Percentiles rank a stretch among this genome's conserved stretches.
Evolutionary conservation across 1,140 invertebrate genomes (phyloP).

Genomic region (Pogonomyrmex californicus): DNA sequence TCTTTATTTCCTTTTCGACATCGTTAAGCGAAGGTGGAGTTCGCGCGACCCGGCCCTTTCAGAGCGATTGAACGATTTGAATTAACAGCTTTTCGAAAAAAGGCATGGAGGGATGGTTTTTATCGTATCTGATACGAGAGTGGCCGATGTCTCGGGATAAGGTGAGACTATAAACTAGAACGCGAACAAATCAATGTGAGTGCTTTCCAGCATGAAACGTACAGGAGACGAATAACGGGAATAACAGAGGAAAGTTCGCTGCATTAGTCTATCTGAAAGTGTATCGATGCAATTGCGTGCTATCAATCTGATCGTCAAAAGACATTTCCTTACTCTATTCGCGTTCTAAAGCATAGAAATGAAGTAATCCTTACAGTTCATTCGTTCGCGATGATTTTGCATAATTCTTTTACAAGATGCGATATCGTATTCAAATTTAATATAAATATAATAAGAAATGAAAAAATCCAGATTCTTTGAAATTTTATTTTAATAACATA

Average conservation of each 20-base stretch:
- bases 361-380: constrained; percentile 1
- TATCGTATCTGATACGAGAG: constrained; percentile 72
- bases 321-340: constrained; percentile 60
- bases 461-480: background rate
- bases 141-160: constrained; percentile 67
- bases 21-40: constrained; percentile 68
- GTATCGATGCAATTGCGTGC: constrained; percentile 67
- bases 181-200: constrained; percentile 85
- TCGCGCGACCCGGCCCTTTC: constrained; percentile 63
- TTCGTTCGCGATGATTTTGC: background rate
- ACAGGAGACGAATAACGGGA: constrained; percentile 35
- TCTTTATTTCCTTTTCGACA: constrained; percentile 63
- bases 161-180: constrained; percentile 81
- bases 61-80: constrained; percentile 77
- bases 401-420: background rate
- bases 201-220: constrained; percentile 71
- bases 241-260: constrained; percentile 73
- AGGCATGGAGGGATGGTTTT: constrained; percentile 52
- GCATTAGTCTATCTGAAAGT: constrained; percentile 71
- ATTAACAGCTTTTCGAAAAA: constrained; percentile 70
- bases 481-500: background rate
- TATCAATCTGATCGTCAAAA: constrained; percentile 79
- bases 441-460: background rate
- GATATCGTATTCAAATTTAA: background rate
- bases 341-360: background rate